phyloP scores from a whole-genome alignment of 2,888 invertebrate species.

The Caenorhabditis panamensis region DNA sequence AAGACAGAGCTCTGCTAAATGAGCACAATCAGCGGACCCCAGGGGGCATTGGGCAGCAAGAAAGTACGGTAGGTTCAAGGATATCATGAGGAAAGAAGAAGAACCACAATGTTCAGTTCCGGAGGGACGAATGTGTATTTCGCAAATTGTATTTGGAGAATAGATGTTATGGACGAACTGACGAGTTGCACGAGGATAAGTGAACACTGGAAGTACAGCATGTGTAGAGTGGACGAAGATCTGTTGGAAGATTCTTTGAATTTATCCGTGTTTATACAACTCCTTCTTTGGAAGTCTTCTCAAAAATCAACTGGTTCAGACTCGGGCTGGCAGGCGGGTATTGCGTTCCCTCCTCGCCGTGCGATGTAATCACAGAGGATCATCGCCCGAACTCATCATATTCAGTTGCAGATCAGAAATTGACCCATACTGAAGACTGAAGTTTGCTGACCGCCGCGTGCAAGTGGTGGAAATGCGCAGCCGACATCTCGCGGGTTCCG shows the following conservation, averaged over 20 bases:
- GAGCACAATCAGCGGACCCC: slow-evolving; percentile 17
- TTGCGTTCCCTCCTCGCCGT: slow-evolving; percentile 67
- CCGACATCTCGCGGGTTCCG: slow-evolving; percentile 55
- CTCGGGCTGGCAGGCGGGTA: slow-evolving; percentile 62
- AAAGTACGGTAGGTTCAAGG: slow-evolving; percentile 10
- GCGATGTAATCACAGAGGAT: slow-evolving; percentile 69
- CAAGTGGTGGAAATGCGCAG: slow-evolving; percentile 13
- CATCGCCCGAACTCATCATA: slow-evolving; percentile 72
- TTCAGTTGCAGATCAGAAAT: slow-evolving; percentile 71
- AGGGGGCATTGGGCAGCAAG: neutral
- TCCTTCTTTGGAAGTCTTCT: slow-evolving; percentile 18
- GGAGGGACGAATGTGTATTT: neutral
- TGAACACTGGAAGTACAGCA: slow-evolving; percentile 9
- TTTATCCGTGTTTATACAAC: slow-evolving; percentile 1
- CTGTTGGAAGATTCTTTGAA: neutral
- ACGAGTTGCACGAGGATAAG: neutral
- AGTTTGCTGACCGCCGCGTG: neutral
- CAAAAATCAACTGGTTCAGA: slow-evolving; percentile 65
- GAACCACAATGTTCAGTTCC: neutral
- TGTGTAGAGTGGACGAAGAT: neutral
- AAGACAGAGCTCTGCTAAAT: neutral
- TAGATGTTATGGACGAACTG: neutral
- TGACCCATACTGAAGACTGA: slow-evolving; percentile 73
- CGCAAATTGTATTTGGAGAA: slow-evolving; percentile 5
- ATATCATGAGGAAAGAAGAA: neutral